Evolutionary conservation across 2,888 invertebrate species (phyloP).

Genomic region (Bruchidius siliquastri): DNA sequence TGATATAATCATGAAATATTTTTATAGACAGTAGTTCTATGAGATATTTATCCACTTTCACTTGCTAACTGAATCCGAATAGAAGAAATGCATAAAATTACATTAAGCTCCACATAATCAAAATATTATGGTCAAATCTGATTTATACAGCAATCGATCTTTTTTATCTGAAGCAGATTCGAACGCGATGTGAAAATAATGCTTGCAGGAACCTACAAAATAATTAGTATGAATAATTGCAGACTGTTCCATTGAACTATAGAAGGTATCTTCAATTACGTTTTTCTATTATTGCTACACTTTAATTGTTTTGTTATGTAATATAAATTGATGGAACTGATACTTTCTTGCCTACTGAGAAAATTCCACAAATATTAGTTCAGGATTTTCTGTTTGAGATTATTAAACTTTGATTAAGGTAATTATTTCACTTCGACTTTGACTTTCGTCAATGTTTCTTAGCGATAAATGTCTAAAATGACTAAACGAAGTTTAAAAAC

Average conservation of each 20-base stretch:
- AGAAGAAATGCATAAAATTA: not conserved
- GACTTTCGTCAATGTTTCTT: too few relatives aligned
- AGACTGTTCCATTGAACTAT: not conserved
- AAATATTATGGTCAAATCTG: not conserved
- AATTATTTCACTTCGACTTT: too few relatives aligned
- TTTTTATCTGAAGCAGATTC: not conserved
- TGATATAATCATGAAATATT: not conserved
- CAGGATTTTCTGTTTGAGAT: not conserved
- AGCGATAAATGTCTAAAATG: too few relatives aligned
- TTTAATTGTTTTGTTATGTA: not conserved
- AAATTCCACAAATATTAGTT: not conserved
- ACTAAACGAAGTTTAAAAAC: too few relatives aligned
- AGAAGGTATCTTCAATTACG: not conserved
- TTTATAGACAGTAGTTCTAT: not conserved
- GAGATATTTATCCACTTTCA: not conserved
- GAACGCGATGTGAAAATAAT: not conserved
- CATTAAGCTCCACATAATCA: not conserved
- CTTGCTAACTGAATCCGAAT: not conserved
- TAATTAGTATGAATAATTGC: not conserved
- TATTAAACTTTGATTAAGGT: too few relatives aligned
- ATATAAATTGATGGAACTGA: not conserved
- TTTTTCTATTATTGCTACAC: not conserved
- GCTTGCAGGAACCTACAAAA: not conserved
- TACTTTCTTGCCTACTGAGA: not conserved
- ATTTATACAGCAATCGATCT: not conserved